Percentiles rank a stretch among this genome's conserved stretches.
Conservation (phyloP, 1,140 invertebrate species). For the Drosophila hydei region DNA sequence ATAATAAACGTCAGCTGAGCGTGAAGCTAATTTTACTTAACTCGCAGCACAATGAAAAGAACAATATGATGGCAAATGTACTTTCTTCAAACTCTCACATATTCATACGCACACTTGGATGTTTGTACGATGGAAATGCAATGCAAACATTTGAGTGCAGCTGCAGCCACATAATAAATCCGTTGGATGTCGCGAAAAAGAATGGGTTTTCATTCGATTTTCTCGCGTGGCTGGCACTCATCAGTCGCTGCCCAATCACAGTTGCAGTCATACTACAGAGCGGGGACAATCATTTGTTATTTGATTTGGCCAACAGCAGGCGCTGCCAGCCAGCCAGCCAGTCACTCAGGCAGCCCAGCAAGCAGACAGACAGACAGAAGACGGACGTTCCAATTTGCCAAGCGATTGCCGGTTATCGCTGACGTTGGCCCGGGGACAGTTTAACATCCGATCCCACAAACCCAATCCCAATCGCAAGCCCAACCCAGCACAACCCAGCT, state of each 20-base stretch:
- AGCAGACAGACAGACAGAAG: conserved; percentile 1
- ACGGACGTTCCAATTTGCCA: conserved; percentile 57
- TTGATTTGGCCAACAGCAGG: conserved; percentile 63
- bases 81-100: neutral
- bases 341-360: neutral
- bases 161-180: conserved; percentile 41
- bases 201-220: conserved; percentile 57
- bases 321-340: neutral
- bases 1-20: conserved; percentile 5
- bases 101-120: neutral
- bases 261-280: conserved; percentile 19
- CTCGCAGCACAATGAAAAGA: neutral
- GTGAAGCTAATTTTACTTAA: conserved; percentile 28
- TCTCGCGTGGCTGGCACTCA: conserved; percentile 49
- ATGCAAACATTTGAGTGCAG: conserved; percentile 32
- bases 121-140: conserved; percentile 17
- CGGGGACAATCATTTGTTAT: conserved; percentile 71
- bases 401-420: conserved; percentile 48
- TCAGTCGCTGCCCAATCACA: conserved; percentile 56
- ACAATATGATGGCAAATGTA: neutral
- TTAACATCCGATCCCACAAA: neutral
- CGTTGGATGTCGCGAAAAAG: conserved; percentile 19
- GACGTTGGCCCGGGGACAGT: conserved; percentile 27
- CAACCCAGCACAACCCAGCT: neutral
- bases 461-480: neutral